Evolutionary conservation across 2,888 invertebrate genomes (phyloP), one percentile per base, ranked within the genome.

Genomic region (Spodoptera littoralis): DNA sequence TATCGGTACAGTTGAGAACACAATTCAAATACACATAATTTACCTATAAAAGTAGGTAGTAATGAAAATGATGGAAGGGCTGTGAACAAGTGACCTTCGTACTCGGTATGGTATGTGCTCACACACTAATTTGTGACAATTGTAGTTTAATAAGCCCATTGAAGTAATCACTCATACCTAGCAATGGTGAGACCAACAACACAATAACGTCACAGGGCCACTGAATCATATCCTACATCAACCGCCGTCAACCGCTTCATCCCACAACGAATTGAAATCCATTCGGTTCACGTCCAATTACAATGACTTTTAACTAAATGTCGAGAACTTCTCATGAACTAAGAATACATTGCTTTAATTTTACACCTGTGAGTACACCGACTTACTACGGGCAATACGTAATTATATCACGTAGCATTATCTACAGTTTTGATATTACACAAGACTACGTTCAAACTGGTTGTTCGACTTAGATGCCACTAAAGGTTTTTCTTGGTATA

Each of bases 341-440:
- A 77, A 77, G 68, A 77, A 79, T 77, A 79, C 66, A 63, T 67
- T 65, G 67, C 53, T 77, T 71, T 77, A 73, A 75, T 71, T 79
- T 76, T 73, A 79, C 80, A 79, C 77, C 73, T 79, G 66, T 47
- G 49, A 52, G 51, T 55, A 70, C 65, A 64, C 54, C 47, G 49
- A 67, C 60, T 65, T 65, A 70, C 67, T 58, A 64, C 55, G 22
- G 46, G 56, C 54, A 43, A 53, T 13, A 60, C 30, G 66, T 65
- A 63, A 64, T 74, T 65, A 70, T 61, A 57, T 66, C 50, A 62
- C 46, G 52, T 12, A 43, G 18, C 48, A 54, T 61, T 71, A 36
- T 36, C 36, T 36, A 65, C 48, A 27, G 49, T 64, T 65, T 54
- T 58, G 22, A 64, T 49, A 50, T 73, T 77, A 76, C 55, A 62